phyloP scores from a whole-genome alignment of 2,888 invertebrate species.

The Ormyrus rosae region DNA sequence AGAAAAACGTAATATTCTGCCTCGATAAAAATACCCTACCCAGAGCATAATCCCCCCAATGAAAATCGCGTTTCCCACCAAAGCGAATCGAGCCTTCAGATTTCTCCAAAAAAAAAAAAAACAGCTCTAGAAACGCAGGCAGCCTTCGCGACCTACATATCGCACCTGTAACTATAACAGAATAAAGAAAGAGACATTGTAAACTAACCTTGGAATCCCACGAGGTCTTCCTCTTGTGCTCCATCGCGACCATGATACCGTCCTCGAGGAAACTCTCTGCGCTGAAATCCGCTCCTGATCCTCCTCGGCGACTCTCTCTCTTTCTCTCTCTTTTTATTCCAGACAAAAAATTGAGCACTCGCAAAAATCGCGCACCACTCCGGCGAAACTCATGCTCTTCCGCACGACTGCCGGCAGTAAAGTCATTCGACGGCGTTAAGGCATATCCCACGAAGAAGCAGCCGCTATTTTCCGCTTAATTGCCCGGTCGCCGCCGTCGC shows the following conservation, averaged over 20 bases:
- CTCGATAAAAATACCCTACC: too few relatives aligned
- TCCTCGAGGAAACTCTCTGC: background rate
- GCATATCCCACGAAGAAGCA: background rate
- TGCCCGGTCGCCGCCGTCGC: background rate
- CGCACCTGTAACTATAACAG: too few relatives aligned
- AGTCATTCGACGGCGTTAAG: too few relatives aligned
- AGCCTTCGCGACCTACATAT: too few relatives aligned
- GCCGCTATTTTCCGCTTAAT: slow-evolving; percentile 19
- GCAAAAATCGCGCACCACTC: background rate
- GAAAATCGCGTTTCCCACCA: too few relatives aligned
- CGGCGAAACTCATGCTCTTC: too few relatives aligned
- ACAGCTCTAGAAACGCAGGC: too few relatives aligned
- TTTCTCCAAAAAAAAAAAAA: too few relatives aligned
- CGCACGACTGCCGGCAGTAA: too few relatives aligned
- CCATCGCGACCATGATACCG: slow-evolving; percentile 77
- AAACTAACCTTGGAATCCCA: slow-evolving; percentile 78
- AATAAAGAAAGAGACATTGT: background rate
- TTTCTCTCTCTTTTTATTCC: background rate
- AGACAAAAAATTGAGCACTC: background rate
- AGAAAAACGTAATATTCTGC: too few relatives aligned
- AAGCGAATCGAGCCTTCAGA: too few relatives aligned
- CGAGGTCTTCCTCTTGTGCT: slow-evolving; percentile 77
- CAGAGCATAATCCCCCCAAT: too few relatives aligned
- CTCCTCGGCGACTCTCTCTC: background rate
- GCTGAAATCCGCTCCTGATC: slow-evolving; percentile 6